A percentile compares a stretch with the other conserved stretches of the same genome.
phyloP scores from a whole-genome alignment of 2,113 vertebrate species.

The Limanda limanda region DNA sequence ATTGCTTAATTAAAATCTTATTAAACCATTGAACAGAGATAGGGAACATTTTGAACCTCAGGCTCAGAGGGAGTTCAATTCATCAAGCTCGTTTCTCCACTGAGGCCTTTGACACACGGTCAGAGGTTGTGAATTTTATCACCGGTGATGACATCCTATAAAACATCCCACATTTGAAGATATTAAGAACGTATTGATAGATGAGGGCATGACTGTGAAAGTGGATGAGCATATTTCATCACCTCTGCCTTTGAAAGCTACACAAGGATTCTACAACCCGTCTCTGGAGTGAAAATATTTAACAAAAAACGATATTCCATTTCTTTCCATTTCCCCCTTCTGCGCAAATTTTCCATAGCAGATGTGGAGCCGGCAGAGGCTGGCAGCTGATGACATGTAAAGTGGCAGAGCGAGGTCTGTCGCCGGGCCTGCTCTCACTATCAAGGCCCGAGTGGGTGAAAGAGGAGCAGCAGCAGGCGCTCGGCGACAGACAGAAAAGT shows the following conservation, averaged over 20 bases:
- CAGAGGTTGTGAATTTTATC: constrained; percentile 57
- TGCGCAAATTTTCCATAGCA: constrained; percentile 75
- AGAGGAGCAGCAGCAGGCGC: constrained; percentile 49
- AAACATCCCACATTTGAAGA: constrained; percentile 52
- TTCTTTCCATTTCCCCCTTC: constrained; percentile 69
- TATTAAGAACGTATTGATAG: constrained; percentile 55
- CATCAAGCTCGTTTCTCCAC: constrained; percentile 63
- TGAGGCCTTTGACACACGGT: constrained; percentile 57
- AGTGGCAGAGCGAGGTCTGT: constrained; percentile 57
- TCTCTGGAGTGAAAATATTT: constrained; percentile 74
- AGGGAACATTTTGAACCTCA: constrained; percentile 72
- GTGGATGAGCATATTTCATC: constrained; percentile 66
- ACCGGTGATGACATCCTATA: constrained; percentile 41
- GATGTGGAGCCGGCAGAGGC: constrained; percentile 75
- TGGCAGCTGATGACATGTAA: constrained; percentile 73
- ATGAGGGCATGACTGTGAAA: constrained; percentile 69
- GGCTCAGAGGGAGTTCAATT: constrained; percentile 64
- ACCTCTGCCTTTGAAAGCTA: constrained; percentile 62
- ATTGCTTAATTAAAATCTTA: constrained; percentile 83
- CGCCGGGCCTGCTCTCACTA: constrained; percentile 63
- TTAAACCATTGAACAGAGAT: constrained; percentile 77
- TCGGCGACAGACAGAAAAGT: constrained; percentile 29
- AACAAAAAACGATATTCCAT: constrained; percentile 73
- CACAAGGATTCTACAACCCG: constrained; percentile 57
- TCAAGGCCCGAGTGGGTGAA: constrained; percentile 60